A percentile compares a stretch with the other conserved stretches of the same genome.
Evolutionary conservation across 2,113 vertebrate genomes (phyloP).

Genomic region (Mystacornis crossleyi): DNA sequence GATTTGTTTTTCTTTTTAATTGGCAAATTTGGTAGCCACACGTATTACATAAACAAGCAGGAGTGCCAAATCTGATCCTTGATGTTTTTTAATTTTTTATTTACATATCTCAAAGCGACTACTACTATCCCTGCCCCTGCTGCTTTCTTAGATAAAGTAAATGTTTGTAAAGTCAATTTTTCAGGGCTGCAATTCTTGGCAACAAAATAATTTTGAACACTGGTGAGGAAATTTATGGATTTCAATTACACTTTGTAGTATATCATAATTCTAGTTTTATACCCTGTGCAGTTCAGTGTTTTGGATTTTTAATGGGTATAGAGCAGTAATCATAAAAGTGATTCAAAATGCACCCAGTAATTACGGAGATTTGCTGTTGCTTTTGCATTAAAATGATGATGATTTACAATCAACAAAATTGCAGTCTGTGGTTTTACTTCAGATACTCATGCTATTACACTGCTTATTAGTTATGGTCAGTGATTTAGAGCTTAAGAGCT

Average conservation of each 20-base stretch:
- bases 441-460: conserved; percentile 61
- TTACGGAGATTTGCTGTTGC: conserved; percentile 80
- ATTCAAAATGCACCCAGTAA: conserved; percentile 81
- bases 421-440: conserved; percentile 69
- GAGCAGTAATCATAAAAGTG: conserved; percentile 80
- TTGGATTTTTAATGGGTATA: conserved; percentile 79
- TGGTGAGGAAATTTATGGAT: conserved; percentile 74
- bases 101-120: background rate
- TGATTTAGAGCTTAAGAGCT: conserved; percentile 76
- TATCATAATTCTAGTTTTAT: conserved; percentile 81
- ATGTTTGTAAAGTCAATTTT: conserved; percentile 65
- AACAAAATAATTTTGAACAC: conserved; percentile 70
- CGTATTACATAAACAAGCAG: background rate
- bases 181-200: conserved; percentile 52
- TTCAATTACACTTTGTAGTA: conserved; percentile 77
- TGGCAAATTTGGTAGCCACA: background rate
- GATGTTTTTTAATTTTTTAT: background rate
- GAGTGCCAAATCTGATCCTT: background rate
- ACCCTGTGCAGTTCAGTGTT: conserved; percentile 74
- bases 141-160: conserved; percentile 29
- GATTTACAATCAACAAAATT: conserved; percentile 76
- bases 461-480: conserved; percentile 79
- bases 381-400: conserved; percentile 78
- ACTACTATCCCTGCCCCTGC: background rate
- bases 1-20: background rate